Evolutionary conservation across 1,140 invertebrate genomes (phyloP).

Genomic region (Penaeus chinensis): DNA sequence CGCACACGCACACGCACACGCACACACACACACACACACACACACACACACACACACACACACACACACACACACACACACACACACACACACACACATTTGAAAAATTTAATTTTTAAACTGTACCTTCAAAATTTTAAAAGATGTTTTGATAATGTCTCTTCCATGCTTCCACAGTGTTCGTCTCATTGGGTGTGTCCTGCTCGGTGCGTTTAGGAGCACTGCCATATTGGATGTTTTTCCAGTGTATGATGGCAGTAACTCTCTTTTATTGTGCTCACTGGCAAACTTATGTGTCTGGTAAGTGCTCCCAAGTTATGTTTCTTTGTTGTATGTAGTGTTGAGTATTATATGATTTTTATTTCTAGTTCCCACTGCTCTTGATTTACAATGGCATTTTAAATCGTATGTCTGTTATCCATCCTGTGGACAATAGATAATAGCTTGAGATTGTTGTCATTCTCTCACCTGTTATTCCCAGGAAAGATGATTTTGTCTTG

Average conservation of each 20-base stretch:
- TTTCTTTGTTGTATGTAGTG: slow-evolving; percentile 17
- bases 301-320: slow-evolving; percentile 68
- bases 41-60: too few relatives aligned
- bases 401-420: background rate
- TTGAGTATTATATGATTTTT: background rate
- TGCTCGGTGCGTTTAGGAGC: slow-evolving; percentile 91
- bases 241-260: slow-evolving; percentile 92
- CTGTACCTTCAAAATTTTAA: too few relatives aligned
- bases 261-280: slow-evolving; percentile 98
- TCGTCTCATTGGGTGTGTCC: slow-evolving; percentile 93
- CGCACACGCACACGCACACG: too few relatives aligned
- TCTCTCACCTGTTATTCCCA: background rate
- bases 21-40: too few relatives aligned
- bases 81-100: too few relatives aligned
- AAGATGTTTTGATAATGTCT: slow-evolving; percentile 64
- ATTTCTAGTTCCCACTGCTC: background rate
- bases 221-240: slow-evolving; percentile 93
- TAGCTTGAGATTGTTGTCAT: background rate
- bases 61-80: too few relatives aligned
- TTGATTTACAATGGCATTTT: background rate
- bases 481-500: too few relatives aligned
- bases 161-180: slow-evolving; percentile 76
- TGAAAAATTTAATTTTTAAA: too few relatives aligned
- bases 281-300: slow-evolving; percentile 99
- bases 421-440: background rate